These are phyloP conservation scores for Enteromius paludinosus DNA, from an alignment of 2,797 vertebrate genomes.

Conservation along the genomic window DNA sequence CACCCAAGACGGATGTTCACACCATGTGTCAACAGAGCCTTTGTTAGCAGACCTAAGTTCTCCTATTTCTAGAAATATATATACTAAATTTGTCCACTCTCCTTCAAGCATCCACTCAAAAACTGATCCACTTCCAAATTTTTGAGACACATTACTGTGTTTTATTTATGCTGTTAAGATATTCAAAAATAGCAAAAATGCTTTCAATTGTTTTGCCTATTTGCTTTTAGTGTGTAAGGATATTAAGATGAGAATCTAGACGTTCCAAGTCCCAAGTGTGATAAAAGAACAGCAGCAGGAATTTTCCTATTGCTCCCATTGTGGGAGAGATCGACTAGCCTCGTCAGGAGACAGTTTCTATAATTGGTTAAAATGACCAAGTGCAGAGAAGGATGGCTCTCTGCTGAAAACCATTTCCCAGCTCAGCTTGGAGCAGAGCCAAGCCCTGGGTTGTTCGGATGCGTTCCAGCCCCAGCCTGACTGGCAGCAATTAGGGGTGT, in stretches of 20 bases:
- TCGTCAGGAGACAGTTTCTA: slow-evolving; percentile 82
- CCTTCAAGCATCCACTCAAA: not conserved
- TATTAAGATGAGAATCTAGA: slow-evolving; percentile 5
- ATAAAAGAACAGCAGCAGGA: slow-evolving; percentile 25
- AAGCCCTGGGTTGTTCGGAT: slow-evolving; percentile 83
- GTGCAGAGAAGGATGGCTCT: slow-evolving; percentile 80
- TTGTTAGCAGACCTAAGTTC: not conserved
- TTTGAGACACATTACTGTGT: not conserved
- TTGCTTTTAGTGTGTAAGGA: not conserved
- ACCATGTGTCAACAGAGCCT: not conserved
- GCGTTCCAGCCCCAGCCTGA: slow-evolving; percentile 86
- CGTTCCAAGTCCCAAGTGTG: not conserved
- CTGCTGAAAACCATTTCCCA: slow-evolving; percentile 87
- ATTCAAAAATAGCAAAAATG: not conserved
- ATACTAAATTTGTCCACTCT: not conserved
- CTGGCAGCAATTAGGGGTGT: slow-evolving; percentile 89
- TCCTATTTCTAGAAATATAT: not conserved
- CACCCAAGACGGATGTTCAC: not conserved
- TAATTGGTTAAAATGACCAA: slow-evolving; percentile 88
- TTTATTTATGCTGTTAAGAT: not conserved
- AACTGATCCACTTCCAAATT: not conserved
- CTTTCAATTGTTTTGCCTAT: slow-evolving; percentile 13
- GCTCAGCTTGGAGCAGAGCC: slow-evolving; percentile 84
- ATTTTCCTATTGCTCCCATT: slow-evolving; percentile 76
- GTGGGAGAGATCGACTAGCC: slow-evolving; percentile 81